Conservation (phyloP, 2,113 vertebrate species). For the Ptilorrhoa leucosticta region DNA sequence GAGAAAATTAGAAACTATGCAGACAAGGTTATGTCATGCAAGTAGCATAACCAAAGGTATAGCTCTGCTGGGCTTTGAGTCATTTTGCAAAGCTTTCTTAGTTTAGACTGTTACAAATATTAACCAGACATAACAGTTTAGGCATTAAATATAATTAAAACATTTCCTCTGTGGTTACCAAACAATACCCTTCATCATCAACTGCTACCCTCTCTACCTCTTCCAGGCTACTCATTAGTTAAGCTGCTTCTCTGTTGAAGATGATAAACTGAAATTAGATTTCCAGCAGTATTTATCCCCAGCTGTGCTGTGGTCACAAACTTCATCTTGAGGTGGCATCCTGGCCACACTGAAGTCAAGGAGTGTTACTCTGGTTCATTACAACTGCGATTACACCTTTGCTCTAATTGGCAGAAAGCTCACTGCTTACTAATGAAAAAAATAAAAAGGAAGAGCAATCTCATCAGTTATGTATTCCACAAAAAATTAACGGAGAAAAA, state of each 20-base stretch:
- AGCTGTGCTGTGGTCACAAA: neutral
- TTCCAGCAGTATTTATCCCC: neutral
- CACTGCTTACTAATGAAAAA: neutral
- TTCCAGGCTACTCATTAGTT: neutral
- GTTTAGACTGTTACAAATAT: neutral
- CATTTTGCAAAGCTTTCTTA: neutral
- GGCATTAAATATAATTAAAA: slow-evolving; percentile 10
- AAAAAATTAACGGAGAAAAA: neutral
- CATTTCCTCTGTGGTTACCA: neutral
- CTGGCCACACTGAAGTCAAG: neutral
- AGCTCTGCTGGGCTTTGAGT: neutral
- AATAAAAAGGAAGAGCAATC: neutral
- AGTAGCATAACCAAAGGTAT: neutral
- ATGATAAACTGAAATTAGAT: neutral
- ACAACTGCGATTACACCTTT: neutral
- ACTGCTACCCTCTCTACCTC: neutral
- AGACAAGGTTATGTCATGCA: neutral
- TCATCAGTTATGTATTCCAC: neutral
- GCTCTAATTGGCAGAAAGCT: neutral
- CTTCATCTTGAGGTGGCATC: neutral
- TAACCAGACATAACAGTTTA: neutral
- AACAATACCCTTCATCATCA: neutral
- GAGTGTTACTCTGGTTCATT: neutral
- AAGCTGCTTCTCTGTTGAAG: neutral
- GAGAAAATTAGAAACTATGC: neutral